Evolutionary conservation across 2,888 invertebrate genomes (phyloP), one percentile per base, ranked within the genome.

Genomic region (Alloplasta piceator): DNA sequence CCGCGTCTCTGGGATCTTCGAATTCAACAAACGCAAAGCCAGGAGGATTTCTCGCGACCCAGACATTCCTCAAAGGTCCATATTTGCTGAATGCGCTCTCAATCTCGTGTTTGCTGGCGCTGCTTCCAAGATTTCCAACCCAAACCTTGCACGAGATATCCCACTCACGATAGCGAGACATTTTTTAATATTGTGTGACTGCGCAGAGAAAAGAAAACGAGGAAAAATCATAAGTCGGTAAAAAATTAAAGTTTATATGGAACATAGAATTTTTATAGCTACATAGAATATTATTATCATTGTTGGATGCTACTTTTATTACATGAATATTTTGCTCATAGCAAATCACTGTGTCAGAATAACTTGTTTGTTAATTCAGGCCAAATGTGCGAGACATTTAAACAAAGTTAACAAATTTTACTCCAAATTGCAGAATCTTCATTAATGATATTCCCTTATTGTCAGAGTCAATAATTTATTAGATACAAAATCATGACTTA

Each of bases 11-110:
- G 12, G 96, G 95, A 89, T 98, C 98, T 93, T 98, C 97, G 92
- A 95, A 98, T 92, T 98, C 97, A 4, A 97, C 97, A 92, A 98
- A 98, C 0, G 97, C 97, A 93, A 98, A 97, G 14, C 97, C 98
- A 5, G 98, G 98, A 52, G 98, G 98, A 91, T 98, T 98, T 88
- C 98, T 94, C 0, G 98, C 98, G 68, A 98, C 98, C 98, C 98
- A 98, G 63, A 98, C 98, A 92, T 97, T 98, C 87, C 97, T 94
- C 83, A 98, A 94, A 55, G 96, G 96, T 6, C 98, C 98, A 92
- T 97, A 98, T 92, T 97, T 97, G 77, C 95, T 94, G 92, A 98
- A 98, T 7, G 96, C 95, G 88, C 96, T 96, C 92, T 98, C 98
- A 78, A 97, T 95, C 92, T 98, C 98, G 90, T 97, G 96, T 92